Conservation (phyloP, 2,888 invertebrate genomes). For the Odontothrips loti region DNA sequence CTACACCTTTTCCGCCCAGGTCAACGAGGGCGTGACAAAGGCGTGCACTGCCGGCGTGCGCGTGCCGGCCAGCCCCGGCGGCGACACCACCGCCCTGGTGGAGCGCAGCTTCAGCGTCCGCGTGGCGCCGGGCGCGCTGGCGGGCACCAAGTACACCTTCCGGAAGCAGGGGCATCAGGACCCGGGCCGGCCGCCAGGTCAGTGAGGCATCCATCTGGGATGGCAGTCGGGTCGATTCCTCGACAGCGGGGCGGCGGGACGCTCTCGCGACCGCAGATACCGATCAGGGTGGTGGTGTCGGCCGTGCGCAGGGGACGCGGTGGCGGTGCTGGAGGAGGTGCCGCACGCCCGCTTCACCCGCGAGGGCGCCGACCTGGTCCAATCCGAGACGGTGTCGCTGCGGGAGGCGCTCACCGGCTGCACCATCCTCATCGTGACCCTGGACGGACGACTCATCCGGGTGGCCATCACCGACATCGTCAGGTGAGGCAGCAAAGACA, state of each 20-base stretch:
- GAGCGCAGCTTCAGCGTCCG: background rate
- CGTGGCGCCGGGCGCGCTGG: background rate
- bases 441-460: slow-evolving; percentile 1
- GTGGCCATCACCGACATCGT: slow-evolving; percentile 9
- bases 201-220: too few species aligned
- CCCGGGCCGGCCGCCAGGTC: background rate
- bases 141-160: background rate
- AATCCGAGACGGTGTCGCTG: background rate
- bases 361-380: slow-evolving; percentile 12
- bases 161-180: background rate
- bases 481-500: background rate
- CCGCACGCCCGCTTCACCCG: background rate
- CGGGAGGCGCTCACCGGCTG: slow-evolving; percentile 7
- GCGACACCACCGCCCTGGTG: background rate
- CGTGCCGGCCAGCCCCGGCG: background rate
- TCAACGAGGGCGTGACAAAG: slow-evolving; percentile 1
- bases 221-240: too few species aligned
- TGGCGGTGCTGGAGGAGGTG: background rate
- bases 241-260: too few species aligned
- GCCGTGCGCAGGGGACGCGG: background rate
- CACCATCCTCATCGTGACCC: background rate
- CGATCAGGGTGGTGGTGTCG: background rate
- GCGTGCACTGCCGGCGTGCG: background rate
- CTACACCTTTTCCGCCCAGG: background rate
- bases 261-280: too few species aligned